phyloP scores from a whole-genome alignment of 2,888 invertebrate species.

The Brenthis hecate region DNA sequence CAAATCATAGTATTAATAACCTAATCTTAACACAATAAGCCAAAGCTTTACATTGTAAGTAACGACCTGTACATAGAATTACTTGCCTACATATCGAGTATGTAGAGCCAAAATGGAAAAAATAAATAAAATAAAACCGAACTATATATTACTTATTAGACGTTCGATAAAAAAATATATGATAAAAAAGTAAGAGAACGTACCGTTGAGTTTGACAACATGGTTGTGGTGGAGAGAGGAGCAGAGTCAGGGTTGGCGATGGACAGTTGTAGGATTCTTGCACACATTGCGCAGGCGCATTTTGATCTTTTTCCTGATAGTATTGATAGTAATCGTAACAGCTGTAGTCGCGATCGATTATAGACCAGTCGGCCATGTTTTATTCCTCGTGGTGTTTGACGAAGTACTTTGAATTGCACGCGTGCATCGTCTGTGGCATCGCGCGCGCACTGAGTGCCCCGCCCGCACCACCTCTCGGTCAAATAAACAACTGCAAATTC shows the following conservation, averaged over 20 bases:
- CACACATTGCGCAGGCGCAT: conserved; percentile 35
- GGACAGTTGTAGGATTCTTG: conserved; percentile 38
- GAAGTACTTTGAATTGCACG: conserved; percentile 55
- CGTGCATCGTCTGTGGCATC: conserved; percentile 64
- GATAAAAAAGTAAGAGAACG: conserved; percentile 26
- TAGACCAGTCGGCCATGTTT: conserved; percentile 38
- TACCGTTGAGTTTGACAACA: conserved; percentile 39
- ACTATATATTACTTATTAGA: background rate
- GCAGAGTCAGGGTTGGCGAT: conserved; percentile 39
- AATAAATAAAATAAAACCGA: background rate
- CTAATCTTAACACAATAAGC: conserved; percentile 27
- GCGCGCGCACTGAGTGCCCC: conserved; percentile 64
- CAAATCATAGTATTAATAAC: conserved; percentile 23
- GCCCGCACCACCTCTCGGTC: conserved; percentile 51
- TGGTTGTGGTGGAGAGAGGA: conserved; percentile 37
- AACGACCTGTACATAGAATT: conserved; percentile 22
- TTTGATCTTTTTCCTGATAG: conserved; percentile 43
- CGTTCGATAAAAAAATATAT: conserved; percentile 2
- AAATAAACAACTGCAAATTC: conserved; percentile 71
- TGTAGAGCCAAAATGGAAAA: conserved; percentile 15
- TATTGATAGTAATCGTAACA: conserved; percentile 46
- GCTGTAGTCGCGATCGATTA: conserved; percentile 29
- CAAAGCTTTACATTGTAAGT: conserved; percentile 27
- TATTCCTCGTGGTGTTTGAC: conserved; percentile 36
- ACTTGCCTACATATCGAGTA: conserved; percentile 24